Evolutionary conservation across 2,797 vertebrate genomes (phyloP).

Genomic region (Brachymystax lenok): DNA sequence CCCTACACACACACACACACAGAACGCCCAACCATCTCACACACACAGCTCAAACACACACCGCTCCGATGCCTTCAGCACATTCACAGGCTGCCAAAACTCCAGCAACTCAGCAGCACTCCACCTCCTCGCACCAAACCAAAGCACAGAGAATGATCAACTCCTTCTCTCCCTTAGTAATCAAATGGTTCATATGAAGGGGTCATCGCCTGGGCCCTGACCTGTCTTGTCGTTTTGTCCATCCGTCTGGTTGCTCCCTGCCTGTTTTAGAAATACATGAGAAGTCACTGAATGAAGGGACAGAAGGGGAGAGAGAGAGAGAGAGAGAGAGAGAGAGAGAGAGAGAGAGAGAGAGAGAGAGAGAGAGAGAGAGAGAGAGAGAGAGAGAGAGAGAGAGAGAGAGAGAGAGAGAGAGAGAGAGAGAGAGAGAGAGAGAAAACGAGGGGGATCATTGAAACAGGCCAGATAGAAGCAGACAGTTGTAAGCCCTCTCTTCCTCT

Average conservation of each 20-base stretch:
- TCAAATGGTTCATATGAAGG: not conserved
- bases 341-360: not conserved
- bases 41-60: not conserved
- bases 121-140: no score
- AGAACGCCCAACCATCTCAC: not conserved
- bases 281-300: not conserved
- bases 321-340: not conserved
- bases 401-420: not conserved
- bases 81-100: not conserved
- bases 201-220: not conserved
- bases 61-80: not conserved
- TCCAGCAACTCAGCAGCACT: not conserved
- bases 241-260: not conserved
- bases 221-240: not conserved
- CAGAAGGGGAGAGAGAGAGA: not conserved
- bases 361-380: not conserved
- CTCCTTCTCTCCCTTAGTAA: not conserved
- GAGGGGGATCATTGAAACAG: not conserved
- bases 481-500: not conserved
- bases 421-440: not conserved
- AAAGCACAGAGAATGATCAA: no score
- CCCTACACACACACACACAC: slow-evolving; percentile 5
- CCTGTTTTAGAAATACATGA: not conserved
- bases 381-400: not conserved
- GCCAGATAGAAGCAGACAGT: not conserved